A percentile compares a stretch with the other conserved stretches of the same genome.
Evolutionary conservation across 2,113 vertebrate species (phyloP).

Genomic region (Catharus bicknelli): DNA sequence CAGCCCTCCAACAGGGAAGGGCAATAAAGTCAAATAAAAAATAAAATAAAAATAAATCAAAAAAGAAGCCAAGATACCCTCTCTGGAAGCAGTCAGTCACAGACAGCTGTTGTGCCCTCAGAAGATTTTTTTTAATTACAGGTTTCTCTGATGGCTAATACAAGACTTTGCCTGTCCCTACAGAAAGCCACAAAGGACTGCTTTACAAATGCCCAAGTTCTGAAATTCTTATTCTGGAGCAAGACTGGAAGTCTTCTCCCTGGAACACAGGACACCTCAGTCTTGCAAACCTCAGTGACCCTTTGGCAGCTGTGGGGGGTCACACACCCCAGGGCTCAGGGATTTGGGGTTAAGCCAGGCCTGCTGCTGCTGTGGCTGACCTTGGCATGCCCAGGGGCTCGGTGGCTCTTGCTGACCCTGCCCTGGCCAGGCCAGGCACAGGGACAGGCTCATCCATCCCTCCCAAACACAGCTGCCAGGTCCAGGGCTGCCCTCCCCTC

Average conservation of each 20-base stretch:
- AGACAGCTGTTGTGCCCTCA: not conserved
- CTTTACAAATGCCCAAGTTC: not conserved
- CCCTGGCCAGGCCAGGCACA: not conserved
- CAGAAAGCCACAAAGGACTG: not conserved
- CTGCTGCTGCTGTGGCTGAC: not conserved
- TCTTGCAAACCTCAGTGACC: not conserved
- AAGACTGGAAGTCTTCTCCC: not conserved
- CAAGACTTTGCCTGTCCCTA: not conserved
- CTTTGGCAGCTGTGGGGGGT: not conserved
- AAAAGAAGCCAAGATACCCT: not conserved
- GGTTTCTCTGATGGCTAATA: not conserved
- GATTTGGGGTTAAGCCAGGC: not conserved
- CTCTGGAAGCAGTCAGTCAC: not conserved
- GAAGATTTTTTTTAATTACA: not conserved
- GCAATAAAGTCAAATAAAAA: not conserved
- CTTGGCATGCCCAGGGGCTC: not conserved
- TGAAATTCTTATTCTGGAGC: not conserved
- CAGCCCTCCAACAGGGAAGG: not conserved
- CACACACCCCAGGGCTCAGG: not conserved
- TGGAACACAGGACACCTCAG: not conserved
- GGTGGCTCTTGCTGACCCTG: not conserved
- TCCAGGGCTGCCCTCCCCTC: rapidly evolving
- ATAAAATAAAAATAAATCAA: not conserved
- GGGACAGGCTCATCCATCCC: not conserved
- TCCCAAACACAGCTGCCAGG: not conserved